Evolutionary conservation across 1,140 invertebrate species (phyloP), one percentile per base, ranked within the genome.

Genomic region (Bombus confusus): DNA sequence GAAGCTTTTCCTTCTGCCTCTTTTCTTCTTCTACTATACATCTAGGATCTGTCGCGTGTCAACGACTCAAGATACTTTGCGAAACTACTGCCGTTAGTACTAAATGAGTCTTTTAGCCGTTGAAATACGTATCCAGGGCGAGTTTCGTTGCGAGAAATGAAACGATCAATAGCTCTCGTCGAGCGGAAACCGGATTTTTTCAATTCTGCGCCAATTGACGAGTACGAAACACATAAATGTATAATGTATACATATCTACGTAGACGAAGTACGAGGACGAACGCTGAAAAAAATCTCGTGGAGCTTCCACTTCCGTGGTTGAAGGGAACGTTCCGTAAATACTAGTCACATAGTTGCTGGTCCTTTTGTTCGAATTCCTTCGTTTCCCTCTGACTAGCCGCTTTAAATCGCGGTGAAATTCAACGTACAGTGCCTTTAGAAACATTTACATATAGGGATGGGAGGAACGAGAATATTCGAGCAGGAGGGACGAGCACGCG

Each of bases 351-450:
- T 31, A 52, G 62, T 72, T 28, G 74, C 72, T 86, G 71, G 74
- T 90, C 57, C 72, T 88, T 77, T 76, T 88, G 77, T 80, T 83
- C 83, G 86, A 82, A 88, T 71, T 85, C 82, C 62, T 72, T 89
- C 73, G 73, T 86, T 78, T 34, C 59, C 25, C 43, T 81, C n/a
- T 22, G 64, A 47, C 71, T 59, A n/a, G 31, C 31, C 22, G 28
- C 31, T 57, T 13, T 6, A 3, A 52, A 47, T 34, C 31, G 34
- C 47, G 25, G 43, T 12, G 22, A n/a, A 25, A 37, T 66, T 66
- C 64, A 25, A 69, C 37, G 43, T 81, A 52, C 43, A 64, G 68
- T 87, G 85, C 71, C 85, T 86, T 81, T 18, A 34, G 9, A 31
- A 31, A 69, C 59, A 52, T 62, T 31, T 28, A 68, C 62, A 13